Percentiles rank a stretch among this genome's conserved stretches.
These are phyloP conservation scores for Solea solea DNA, from an alignment of 2,113 vertebrate genomes.

Conservation along the genomic window DNA sequence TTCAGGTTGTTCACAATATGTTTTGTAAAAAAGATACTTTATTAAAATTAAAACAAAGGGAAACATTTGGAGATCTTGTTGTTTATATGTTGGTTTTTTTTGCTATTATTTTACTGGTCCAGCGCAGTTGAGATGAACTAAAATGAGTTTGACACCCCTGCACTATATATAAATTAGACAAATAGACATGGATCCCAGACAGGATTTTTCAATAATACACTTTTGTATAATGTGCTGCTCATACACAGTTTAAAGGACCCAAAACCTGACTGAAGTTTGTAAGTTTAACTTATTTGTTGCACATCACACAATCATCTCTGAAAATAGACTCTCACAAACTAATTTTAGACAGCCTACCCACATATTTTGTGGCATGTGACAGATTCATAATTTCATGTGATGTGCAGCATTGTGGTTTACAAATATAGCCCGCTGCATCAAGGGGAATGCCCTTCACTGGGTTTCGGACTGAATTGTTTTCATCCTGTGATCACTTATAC, in stretches of 20 bases:
- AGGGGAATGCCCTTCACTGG: conserved; percentile 65
- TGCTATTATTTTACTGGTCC: too few species aligned
- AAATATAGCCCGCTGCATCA: conserved; percentile 54
- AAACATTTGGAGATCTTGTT: too few species aligned
- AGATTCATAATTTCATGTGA: conserved; percentile 74
- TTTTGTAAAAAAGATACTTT: too few species aligned
- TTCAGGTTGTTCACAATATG: too few species aligned
- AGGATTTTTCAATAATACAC: background rate
- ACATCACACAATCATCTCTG: conserved; percentile 31
- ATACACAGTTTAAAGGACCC: background rate
- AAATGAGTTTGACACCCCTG: too few species aligned
- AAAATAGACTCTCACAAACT: conserved; percentile 66
- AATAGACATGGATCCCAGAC: conserved; percentile 1
- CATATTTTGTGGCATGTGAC: conserved; percentile 68
- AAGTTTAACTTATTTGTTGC: conserved; percentile 5
- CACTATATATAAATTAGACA: background rate
- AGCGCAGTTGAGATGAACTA: too few species aligned
- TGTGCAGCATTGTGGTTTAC: conserved; percentile 64
- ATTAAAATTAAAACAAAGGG: too few species aligned
- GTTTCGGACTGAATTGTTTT: conserved; percentile 37
- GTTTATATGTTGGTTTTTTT: too few species aligned
- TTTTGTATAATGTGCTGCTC: background rate
- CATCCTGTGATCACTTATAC: conserved; percentile 34
- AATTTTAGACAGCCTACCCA: conserved; percentile 69
- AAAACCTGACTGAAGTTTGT: background rate